phyloP scores from a whole-genome alignment of 2,888 invertebrate genomes.

The Tubulanus polymorphus region DNA sequence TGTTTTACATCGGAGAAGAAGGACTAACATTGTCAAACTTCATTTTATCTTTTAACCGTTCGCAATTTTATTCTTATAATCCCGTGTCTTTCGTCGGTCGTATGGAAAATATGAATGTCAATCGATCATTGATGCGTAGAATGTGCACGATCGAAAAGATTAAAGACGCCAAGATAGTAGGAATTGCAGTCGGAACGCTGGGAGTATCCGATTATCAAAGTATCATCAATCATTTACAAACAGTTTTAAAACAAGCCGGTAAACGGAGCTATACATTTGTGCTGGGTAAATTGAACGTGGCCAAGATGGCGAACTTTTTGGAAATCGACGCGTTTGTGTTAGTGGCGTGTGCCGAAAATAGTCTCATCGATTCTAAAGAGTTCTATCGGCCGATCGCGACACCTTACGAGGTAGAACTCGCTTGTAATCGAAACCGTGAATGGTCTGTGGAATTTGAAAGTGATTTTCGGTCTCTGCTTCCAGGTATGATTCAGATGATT shows the following conservation, averaged over 20 bases:
- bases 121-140: slow-evolving; percentile 71
- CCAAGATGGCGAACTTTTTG: slow-evolving; percentile 91
- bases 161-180: slow-evolving; percentile 81
- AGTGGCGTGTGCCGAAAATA: slow-evolving; percentile 87
- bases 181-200: slow-evolving; percentile 86
- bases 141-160: slow-evolving; percentile 83
- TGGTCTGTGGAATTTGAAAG: slow-evolving; percentile 62
- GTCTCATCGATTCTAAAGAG: slow-evolving; percentile 72
- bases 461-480: slow-evolving; percentile 72
- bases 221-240: slow-evolving; percentile 70
- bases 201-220: slow-evolving; percentile 70
- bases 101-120: slow-evolving; percentile 40
- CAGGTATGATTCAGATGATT: slow-evolving; percentile 52
- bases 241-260: slow-evolving; percentile 68
- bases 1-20: slow-evolving; percentile 66
- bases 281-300: slow-evolving; percentile 90
- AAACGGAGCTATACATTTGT: slow-evolving; percentile 88
- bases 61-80: slow-evolving; percentile 50
- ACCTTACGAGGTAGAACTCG: slow-evolving; percentile 83
- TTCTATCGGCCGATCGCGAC: slow-evolving; percentile 87
- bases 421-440: slow-evolving; percentile 58
- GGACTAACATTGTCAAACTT: slow-evolving; percentile 65
- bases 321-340: slow-evolving; percentile 87
- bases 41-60: slow-evolving; percentile 51
- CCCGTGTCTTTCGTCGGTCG: slow-evolving; percentile 30